A percentile compares a stretch with the other conserved stretches of the same genome.
Evolutionary conservation across 2,113 vertebrate genomes (phyloP).

Genomic region (Platycercus adscitus): DNA sequence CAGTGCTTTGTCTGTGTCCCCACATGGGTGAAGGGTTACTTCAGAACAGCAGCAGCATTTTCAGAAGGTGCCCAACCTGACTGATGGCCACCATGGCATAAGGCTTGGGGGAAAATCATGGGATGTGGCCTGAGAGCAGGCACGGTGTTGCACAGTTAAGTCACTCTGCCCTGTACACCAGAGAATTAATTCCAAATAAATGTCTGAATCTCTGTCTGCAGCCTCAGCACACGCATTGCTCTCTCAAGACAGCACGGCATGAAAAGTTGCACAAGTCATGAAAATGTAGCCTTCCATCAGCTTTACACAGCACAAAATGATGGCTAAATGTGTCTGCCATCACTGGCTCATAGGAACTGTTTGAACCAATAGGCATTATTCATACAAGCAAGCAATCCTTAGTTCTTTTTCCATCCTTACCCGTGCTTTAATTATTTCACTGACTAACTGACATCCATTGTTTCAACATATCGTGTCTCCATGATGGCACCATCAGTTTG

Average conservation of each 20-base stretch:
- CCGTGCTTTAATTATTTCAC: background rate
- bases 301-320: background rate
- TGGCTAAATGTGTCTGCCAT: background rate
- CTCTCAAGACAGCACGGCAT: background rate
- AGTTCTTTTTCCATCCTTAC: background rate
- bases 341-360: background rate
- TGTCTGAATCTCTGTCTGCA: background rate
- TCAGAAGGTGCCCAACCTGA: background rate
- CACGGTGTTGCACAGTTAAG: background rate
- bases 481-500: background rate
- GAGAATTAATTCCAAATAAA: background rate
- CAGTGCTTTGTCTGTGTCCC: background rate
- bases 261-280: background rate
- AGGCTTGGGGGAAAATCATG: background rate
- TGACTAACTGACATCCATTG: background rate
- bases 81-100: background rate
- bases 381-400: background rate
- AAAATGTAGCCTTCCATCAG: background rate
- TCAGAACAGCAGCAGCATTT: background rate
- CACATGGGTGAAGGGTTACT: background rate
- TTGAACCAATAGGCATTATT: background rate
- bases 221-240: background rate
- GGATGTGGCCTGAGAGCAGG: background rate
- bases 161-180: background rate
- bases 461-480: background rate